phyloP scores from a whole-genome alignment of 2,888 invertebrate genomes.

The Morinoia aosen region DNA sequence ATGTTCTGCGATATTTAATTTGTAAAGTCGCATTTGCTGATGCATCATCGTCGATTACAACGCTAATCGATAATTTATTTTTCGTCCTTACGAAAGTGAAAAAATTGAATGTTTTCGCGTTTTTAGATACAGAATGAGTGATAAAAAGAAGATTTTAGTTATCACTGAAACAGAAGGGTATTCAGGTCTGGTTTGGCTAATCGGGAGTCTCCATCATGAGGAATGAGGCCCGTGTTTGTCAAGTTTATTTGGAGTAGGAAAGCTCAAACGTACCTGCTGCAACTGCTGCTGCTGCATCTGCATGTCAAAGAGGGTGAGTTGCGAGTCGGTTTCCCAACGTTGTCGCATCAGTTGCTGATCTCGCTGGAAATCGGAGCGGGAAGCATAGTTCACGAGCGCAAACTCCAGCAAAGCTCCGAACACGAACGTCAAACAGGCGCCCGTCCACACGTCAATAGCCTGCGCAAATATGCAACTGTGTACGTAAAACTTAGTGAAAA shows the following conservation, averaged over 20 bases:
- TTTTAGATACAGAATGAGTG: not conserved
- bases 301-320: constrained; percentile 56
- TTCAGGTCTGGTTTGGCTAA: not conserved
- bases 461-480: constrained; percentile 29
- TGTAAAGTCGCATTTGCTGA: not conserved
- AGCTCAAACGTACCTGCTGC: constrained; percentile 42
- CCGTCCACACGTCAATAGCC: constrained; percentile 96
- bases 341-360: constrained; percentile 67
- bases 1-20: not conserved
- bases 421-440: constrained; percentile 93
- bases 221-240: constrained; percentile 1
- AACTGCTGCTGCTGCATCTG: constrained; percentile 54
- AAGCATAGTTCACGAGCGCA: constrained; percentile 97
- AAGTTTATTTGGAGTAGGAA: not conserved
- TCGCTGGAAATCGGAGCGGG: constrained; percentile 88
- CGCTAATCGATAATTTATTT: not conserved
- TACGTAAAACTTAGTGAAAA: not conserved
- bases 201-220: not conserved
- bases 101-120: not conserved
- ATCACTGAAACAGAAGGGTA: not conserved
- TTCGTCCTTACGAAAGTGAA: not conserved
- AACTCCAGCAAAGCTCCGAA: constrained; percentile 98
- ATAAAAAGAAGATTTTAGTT: not conserved
- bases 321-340: constrained; percentile 69
- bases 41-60: no score